Evolutionary conservation across 2,113 vertebrate genomes (phyloP).

Genomic region (Thinocorus orbignyianus): DNA sequence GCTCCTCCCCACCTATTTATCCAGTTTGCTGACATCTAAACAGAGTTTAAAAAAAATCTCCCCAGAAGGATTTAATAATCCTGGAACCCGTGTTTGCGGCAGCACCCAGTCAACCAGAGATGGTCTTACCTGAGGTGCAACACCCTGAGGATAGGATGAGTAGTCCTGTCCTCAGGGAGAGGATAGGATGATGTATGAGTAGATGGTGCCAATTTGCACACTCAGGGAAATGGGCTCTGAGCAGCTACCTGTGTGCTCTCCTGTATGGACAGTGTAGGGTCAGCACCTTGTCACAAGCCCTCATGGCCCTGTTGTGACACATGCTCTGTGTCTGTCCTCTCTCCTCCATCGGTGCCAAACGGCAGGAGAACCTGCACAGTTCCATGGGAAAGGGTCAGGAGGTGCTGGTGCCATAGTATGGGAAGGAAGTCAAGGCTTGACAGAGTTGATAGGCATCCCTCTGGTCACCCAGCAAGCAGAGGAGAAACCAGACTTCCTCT

Average conservation of each 20-base stretch:
- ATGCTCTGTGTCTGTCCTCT: accelerated
- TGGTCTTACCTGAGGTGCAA: neutral
- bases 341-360: neutral
- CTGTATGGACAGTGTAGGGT: neutral
- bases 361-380: accelerated
- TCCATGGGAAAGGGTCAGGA: neutral
- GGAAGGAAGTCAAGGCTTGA: too few species aligned
- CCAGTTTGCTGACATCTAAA: neutral
- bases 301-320: accelerated
- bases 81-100: neutral
- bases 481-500: neutral
- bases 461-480: too few species aligned
- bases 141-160: too few species aligned
- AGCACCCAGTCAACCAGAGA: neutral
- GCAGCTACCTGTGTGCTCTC: too few species aligned
- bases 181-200: too few species aligned
- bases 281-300: accelerated
- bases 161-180: too few species aligned
- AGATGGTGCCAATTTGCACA: accelerated
- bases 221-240: neutral
- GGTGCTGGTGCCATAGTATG: neutral
- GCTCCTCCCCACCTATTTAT: neutral
- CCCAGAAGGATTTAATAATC: neutral
- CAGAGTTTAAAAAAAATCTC: neutral
- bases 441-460: accelerated